Percentiles rank a stretch among this genome's conserved stretches.
Conservation (phyloP, 2,113 vertebrate genomes). For the Fregetta grallaria region DNA sequence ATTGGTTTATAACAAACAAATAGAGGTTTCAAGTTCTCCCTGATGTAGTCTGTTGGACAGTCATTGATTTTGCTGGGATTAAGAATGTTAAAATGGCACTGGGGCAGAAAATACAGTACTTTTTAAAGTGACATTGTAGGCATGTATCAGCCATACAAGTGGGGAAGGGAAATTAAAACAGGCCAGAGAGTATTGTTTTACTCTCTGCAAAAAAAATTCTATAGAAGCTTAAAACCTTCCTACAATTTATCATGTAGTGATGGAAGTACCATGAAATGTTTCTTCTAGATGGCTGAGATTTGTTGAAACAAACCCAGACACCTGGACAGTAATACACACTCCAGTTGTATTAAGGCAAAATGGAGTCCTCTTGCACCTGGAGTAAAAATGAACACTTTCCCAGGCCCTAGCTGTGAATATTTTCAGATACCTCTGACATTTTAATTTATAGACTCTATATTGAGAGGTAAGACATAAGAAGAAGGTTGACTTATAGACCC, state of each 20-base stretch:
- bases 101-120: conserved; percentile 38
- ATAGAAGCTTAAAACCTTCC: neutral
- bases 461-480: neutral
- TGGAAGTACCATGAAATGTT: neutral
- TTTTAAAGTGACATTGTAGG: neutral
- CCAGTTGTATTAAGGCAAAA: neutral
- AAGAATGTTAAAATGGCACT: neutral
- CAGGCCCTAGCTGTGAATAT: neutral
- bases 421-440: neutral
- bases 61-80: conserved; percentile 37
- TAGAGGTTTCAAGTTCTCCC: conserved; percentile 2
- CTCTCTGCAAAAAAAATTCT: neutral
- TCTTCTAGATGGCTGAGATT: neutral
- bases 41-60: neutral
- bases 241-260: neutral
- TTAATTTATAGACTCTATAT: neutral
- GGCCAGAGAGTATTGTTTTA: neutral
- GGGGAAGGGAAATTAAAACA: neutral
- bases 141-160: neutral
- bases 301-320: neutral
- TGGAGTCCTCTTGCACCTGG: neutral
- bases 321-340: neutral
- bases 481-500: neutral
- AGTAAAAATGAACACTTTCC: neutral
- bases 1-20: conserved; percentile 50